Conservation (phyloP, 1,140 invertebrate species). For the Polypedilum pembai region DNA sequence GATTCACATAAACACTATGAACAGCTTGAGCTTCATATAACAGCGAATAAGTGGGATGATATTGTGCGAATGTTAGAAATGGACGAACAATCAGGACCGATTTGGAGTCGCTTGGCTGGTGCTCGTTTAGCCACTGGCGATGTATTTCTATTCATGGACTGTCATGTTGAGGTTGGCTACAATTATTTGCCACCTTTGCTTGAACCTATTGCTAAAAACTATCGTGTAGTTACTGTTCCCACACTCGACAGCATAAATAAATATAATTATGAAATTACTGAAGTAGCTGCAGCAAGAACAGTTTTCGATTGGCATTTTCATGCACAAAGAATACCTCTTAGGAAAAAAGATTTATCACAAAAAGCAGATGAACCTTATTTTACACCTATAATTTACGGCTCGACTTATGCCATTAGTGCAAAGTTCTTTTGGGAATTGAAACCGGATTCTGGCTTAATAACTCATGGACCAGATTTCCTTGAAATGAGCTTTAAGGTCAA, state of each 20-base stretch:
- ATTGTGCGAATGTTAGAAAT: slow-evolving; percentile 70
- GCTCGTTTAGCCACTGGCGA: slow-evolving; percentile 73
- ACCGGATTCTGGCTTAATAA: slow-evolving; percentile 81
- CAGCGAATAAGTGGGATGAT: slow-evolving; percentile 56
- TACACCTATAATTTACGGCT: slow-evolving; percentile 91
- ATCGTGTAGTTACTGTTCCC: slow-evolving; percentile 70
- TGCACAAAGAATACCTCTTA: slow-evolving; percentile 71
- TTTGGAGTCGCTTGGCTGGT: slow-evolving; percentile 78
- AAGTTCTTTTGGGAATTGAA: slow-evolving; percentile 94
- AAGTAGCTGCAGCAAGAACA: slow-evolving; percentile 71
- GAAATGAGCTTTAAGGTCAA: slow-evolving; percentile 95
- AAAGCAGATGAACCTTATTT: slow-evolving; percentile 67
- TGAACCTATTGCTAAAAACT: slow-evolving; percentile 65
- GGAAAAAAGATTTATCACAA: slow-evolving; percentile 59
- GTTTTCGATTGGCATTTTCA: slow-evolving; percentile 82
- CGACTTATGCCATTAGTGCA: slow-evolving; percentile 83
- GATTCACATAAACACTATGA: slow-evolving; percentile 69
- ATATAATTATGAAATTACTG: slow-evolving; percentile 66
- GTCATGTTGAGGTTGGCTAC: slow-evolving; percentile 82
- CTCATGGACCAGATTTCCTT: slow-evolving; percentile 96
- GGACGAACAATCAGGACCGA: slow-evolving; percentile 68
- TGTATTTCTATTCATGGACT: slow-evolving; percentile 87
- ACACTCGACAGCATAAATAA: slow-evolving; percentile 77
- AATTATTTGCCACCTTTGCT: slow-evolving; percentile 73
- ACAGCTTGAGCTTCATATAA: slow-evolving; percentile 67